Evolutionary conservation across 1,140 invertebrate genomes (phyloP).

Genomic region (Calephelis nemesis): DNA sequence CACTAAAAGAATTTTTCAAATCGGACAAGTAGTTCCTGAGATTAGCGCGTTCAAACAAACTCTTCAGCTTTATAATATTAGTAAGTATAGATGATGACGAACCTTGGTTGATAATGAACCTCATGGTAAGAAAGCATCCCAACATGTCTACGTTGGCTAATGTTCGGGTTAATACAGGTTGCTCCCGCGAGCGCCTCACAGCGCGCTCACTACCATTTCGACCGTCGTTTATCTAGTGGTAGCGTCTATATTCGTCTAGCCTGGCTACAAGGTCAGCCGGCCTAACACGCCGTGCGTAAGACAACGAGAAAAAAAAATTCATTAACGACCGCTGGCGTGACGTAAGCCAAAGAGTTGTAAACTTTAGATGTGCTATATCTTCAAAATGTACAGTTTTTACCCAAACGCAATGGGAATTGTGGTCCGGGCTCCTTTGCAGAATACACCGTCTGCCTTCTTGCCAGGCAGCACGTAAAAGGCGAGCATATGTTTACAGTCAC

Average conservation of each 20-base stretch:
- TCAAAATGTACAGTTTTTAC: neutral
- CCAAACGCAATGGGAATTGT: too few species aligned
- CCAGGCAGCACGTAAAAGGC: too few species aligned
- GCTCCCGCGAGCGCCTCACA: slow-evolving; percentile 45
- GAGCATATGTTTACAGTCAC: too few species aligned
- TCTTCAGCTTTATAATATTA: too few species aligned
- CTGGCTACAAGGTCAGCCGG: slow-evolving; percentile 44
- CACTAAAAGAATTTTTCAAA: too few species aligned
- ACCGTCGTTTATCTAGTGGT: slow-evolving; percentile 36
- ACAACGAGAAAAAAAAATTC: slow-evolving; percentile 61
- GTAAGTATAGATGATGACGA: too few species aligned
- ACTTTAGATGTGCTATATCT: neutral
- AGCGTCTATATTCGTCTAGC: slow-evolving; percentile 53
- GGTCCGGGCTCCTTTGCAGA: too few species aligned
- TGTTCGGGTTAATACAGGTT: slow-evolving; percentile 1
- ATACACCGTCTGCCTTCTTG: too few species aligned
- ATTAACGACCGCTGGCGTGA: slow-evolving; percentile 52
- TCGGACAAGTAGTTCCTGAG: too few species aligned
- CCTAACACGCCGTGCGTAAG: slow-evolving; percentile 53
- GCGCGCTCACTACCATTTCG: slow-evolving; percentile 25
- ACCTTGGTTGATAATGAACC: too few species aligned
- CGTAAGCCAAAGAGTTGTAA: slow-evolving; percentile 22
- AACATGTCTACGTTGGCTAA: neutral
- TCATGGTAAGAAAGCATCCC: too few species aligned
- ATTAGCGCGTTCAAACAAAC: too few species aligned